Evolutionary conservation across 2,113 vertebrate genomes (phyloP), one percentile per base, ranked within the genome.

Genomic region (Python bivittatus): DNA sequence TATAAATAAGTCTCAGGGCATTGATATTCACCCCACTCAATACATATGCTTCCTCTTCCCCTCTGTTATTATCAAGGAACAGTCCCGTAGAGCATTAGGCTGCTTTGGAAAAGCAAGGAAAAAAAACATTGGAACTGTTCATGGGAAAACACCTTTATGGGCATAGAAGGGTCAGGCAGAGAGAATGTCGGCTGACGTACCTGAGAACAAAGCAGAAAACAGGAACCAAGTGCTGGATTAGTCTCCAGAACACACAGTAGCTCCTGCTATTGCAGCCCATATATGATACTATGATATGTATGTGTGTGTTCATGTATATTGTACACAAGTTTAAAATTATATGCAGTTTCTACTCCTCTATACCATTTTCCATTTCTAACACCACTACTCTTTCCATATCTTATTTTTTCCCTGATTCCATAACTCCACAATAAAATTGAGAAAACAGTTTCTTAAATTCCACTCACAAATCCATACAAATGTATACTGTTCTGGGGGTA

Each of bases 1-100:
- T 98, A 98, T 97, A 98, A 97, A 98, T 97, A 97, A 96, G 88
- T 94, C 97, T 93, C 1, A 0, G 64, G 92, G 93, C 84, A 94
- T 44, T 95, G 94, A 94, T 92, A 94, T 96, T 72, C 48, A 15
- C 84, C 87, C 94, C 94, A 79, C 86, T 88, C 0, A 0, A 91
- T 84, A 92, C 83, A 88, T 95, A 95, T 94, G 94, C 90, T 92
- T 93, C 95, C 93, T 90, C 84, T 4, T n/a, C 95, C 96, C 94
- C 96, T 94, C 90, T 92, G n/a, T 38, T 23, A 0, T 0, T 58
- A 91, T 93, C 93, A 91, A 91, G 94, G 92, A 91, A 86, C 6
- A 23, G 93, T 90, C n/a, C 91, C 89, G 22, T 0, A 0, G 87
- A 53, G 0, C 0, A n/a, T 0, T 1, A 23, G 8, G 72, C 90